Percentiles rank a stretch among this genome's conserved stretches.
phyloP scores from a whole-genome alignment of 2,113 vertebrate genomes.

The Psilopogon haemacephalus region DNA sequence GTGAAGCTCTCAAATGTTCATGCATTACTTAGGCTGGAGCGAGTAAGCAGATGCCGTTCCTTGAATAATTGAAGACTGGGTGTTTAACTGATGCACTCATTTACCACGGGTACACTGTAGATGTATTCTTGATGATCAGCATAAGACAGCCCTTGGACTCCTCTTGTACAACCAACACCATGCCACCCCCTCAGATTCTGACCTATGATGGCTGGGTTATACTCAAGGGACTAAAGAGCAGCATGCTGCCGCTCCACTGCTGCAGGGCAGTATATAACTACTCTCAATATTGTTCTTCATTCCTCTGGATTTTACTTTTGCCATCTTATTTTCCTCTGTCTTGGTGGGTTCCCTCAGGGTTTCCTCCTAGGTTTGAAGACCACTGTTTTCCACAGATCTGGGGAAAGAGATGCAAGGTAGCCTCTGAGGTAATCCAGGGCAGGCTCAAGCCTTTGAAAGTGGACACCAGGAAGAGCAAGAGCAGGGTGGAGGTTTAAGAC shows the following conservation, averaged over 20 bases:
- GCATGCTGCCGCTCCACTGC: background rate
- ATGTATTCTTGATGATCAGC: accelerated
- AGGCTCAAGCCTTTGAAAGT: background rate
- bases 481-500: background rate
- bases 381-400: background rate
- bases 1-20: background rate
- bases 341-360: too few species aligned
- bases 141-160: background rate
- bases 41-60: background rate
- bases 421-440: background rate
- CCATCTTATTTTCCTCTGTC: background rate
- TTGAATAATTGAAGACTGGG: background rate
- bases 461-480: background rate
- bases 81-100: background rate
- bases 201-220: too few species aligned
- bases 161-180: background rate
- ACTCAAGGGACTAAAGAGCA: background rate
- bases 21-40: background rate
- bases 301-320: background rate
- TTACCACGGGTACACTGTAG: background rate
- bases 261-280: background rate
- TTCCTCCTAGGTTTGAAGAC: background rate
- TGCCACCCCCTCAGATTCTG: background rate
- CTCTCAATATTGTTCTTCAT: background rate
- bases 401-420: background rate